phyloP scores from a whole-genome alignment of 2,113 vertebrate species.

The Pachycephala philippinensis region DNA sequence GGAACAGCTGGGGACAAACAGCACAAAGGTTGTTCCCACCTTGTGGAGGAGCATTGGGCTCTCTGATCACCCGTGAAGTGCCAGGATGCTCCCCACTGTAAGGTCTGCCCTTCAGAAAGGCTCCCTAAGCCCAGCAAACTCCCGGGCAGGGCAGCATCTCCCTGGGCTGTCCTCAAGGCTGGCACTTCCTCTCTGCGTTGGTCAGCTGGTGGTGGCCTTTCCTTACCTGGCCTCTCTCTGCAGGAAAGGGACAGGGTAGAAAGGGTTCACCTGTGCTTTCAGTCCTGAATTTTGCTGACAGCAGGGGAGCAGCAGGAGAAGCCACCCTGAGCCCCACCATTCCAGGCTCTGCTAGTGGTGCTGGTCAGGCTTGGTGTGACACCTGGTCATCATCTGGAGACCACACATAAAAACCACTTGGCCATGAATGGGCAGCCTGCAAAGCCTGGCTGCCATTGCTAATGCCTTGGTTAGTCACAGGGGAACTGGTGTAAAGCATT shows the following conservation, averaged over 20 bases:
- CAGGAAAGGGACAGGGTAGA: not conserved
- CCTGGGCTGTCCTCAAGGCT: not conserved
- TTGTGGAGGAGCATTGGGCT: not conserved
- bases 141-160: not conserved
- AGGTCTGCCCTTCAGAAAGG: not conserved
- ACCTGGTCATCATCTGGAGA: not conserved
- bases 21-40: not conserved
- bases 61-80: not conserved
- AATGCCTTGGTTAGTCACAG: not conserved
- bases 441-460: not conserved
- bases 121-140: not conserved
- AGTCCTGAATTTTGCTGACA: not conserved
- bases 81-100: fast-evolving
- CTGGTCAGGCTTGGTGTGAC: not conserved
- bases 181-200: not conserved
- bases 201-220: not conserved
- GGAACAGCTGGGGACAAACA: not conserved
- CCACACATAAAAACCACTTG: not conserved
- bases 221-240: not conserved
- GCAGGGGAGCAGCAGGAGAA: not conserved
- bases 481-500: not conserved
- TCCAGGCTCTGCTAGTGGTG: not conserved
- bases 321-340: not conserved
- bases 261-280: not conserved
- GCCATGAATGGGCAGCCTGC: not conserved